Base-by-base conservation (phyloP, 2,113 vertebrate genomes). In the Antidorcas marsupialis region DNA sequence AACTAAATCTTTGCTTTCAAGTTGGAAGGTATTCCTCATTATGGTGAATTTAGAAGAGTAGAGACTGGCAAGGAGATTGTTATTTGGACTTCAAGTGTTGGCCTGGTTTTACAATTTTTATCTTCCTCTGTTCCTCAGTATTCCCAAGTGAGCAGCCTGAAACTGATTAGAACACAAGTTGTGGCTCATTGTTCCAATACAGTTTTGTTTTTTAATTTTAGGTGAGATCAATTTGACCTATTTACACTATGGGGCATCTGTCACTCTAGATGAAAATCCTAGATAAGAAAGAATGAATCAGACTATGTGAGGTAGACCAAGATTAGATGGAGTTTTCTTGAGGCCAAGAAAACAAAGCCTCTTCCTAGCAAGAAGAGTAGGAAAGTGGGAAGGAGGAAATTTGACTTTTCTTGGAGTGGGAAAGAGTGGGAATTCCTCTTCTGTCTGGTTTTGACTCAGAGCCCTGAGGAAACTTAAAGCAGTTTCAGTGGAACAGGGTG, bases 191-290 rank as follows among this genome's bases (percentile, higher is more conserved):
- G 64, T 93, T 91, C 81, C 67, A 89, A 85, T 52, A 85, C 36
- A 30, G 62, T 97, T 97, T 95, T 16, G 28, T 33, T 94, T 96
- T 79, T 98, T 83, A 96, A 78, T 97, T 96, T 95, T 50, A 85
- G 50, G 30, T 93, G 94, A 89, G 97, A 96, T 85, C 91, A 96
- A 86, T 52, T 59, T 76, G 55, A 96, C 87, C 85, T 95, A 62
- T 92, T 97, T 93, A 84, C 57, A 94, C 97, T 59, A 82, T 92
- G 94, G 89, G 25, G 10, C 53, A 53, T 95, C 94, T 98, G 96
- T 87, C 25, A 14, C 74, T 94, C 59, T 23, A 7, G 67, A 39
- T 71, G 10, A 94, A 95, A 97, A 89, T 87, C 71, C 89, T 94
- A 67, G 36, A 55, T 87, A 28, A 94, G 82, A 95, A 92, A 87